Evolutionary conservation across 1,140 invertebrate species (phyloP).

Genomic region (Cyrtorhinus lividipennis): DNA sequence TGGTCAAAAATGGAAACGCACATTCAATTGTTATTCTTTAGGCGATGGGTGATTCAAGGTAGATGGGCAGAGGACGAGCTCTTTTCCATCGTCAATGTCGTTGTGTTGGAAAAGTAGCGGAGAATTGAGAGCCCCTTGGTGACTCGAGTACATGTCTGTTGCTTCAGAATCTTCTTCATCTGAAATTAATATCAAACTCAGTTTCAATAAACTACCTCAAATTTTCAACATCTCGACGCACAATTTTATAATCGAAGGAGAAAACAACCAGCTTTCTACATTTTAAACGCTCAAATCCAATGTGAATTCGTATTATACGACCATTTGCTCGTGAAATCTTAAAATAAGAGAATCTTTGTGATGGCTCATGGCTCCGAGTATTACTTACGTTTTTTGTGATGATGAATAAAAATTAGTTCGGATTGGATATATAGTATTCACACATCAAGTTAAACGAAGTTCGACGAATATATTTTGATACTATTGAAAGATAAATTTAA

Average conservation of each 20-base stretch:
- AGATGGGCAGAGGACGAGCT: slow-evolving; percentile 23
- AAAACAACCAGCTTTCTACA: too few species aligned
- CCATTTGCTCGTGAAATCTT: too few species aligned
- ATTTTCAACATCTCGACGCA: background rate
- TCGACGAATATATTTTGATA: background rate
- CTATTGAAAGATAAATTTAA: background rate
- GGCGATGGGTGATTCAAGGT: slow-evolving; percentile 12
- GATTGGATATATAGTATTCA: too few species aligned
- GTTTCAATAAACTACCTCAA: background rate
- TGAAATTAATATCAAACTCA: background rate
- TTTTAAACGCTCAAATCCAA: too few species aligned
- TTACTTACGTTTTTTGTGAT: too few species aligned
- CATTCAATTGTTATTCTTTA: background rate
- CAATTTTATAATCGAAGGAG: too few species aligned
- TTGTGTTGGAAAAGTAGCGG: slow-evolving; percentile 14
- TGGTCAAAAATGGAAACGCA: background rate
- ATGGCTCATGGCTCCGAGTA: too few species aligned
- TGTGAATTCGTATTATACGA: too few species aligned
- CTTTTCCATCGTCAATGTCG: slow-evolving; percentile 7
- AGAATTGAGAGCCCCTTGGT: slow-evolving; percentile 9
- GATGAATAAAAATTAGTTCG: too few species aligned
- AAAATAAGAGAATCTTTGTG: too few species aligned
- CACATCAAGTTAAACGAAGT: too few species aligned
- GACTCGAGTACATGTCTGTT: slow-evolving; percentile 14
- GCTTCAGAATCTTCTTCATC: slow-evolving; percentile 23